Base-by-base conservation (phyloP, 1,140 invertebrate genomes). In the Drosophila tropicalis region DNA sequence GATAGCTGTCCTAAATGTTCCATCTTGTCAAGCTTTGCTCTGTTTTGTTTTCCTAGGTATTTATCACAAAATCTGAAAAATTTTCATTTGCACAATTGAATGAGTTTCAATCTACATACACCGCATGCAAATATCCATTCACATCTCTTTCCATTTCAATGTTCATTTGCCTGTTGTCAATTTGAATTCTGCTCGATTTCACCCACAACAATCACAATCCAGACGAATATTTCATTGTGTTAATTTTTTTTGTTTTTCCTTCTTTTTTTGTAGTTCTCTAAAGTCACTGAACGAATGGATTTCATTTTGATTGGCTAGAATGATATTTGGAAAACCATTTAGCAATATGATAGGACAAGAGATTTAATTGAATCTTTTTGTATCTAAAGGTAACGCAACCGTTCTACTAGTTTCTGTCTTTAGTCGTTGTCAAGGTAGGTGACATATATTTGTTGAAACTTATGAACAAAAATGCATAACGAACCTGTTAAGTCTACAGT, bases 41-140 rank as follows among this genome's bases (percentile, higher is more conserved):
- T 40, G n/a, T 40, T 39, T 58, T 19, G 41, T 36, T 51, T 10
- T 25, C 10, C n/a, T 39, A 67, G 68, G 39, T 75, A 76, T 76
- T 80, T 74, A 78, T 81, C 56, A 67, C 51, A 76, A 79, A 70
- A 87, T 87, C 83, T 67, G 62, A 72, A 62, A 81, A 73, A 39
- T 39, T 76, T 86, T 87, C 64, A 87, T 82, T 86, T 87, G 66
- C 64, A 82, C 75, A 86, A 81, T 81, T 70, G 75, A 86, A 76
- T 87, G 83, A 73, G 56, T 77, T 51, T 51, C 32, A 15, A 57
- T 25, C 13, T n/a, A n/a, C 54, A 56, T 32, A 15, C 19, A 57
- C 5, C 15, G 54, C 34, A 34, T 41, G 25, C 36, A 55, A 39
- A 60, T 32, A 34, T 22, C 29, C 1, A 40, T 25, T 36, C 19